Evolutionary conservation across 2,888 invertebrate genomes (phyloP), one percentile per base, ranked within the genome.

Genomic region (Pocota personata): DNA sequence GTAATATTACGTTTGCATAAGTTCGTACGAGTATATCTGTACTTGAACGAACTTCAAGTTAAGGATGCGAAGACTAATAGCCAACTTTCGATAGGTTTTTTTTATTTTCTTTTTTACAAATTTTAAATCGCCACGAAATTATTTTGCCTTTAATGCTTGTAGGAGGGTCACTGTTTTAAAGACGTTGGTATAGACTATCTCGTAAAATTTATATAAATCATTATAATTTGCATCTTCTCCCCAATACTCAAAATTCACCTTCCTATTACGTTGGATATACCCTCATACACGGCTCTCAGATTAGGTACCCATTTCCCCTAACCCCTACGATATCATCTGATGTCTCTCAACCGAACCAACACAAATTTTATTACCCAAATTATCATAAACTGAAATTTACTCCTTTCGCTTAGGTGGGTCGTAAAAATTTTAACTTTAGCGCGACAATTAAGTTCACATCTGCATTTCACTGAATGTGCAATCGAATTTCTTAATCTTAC

Each of bases 401-500:
- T 72, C 71, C 71, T 72, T 66, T 50, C 66, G 50, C 64, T 48
- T 32, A 16, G 16, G 14, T 14, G 2, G 14, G 0, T 46, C 48
- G 19, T 64, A 19, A 64, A 64, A 46, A 5, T 48, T 16, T 5
- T 30, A 21, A 48, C 46, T 14, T 32, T 24, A 35, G 8, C 35
- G 14, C n/a, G n/a, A 48, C 60, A 37, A 12, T 40, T 50, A 50
- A 60, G 37, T 40, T 60, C 50, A 37, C 50, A 52, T 77, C 76
- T 58, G 58, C 67, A 77, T 77, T 77, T 66, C 40, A 19, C 52
- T 55, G 21, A 66, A 57, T 58, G 58, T 71, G 57, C 66, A 46
- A 57, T 66, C 37, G 57, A 16, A 46, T 76, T 67, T 76, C 57
- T 66, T 69, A 37, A 58, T 37, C 37, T 50, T n/a, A n/a, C 57